Percentiles rank a stretch among this genome's conserved stretches.
Conservation (phyloP, 2,113 vertebrate species). For the Stercorarius parasiticus region DNA sequence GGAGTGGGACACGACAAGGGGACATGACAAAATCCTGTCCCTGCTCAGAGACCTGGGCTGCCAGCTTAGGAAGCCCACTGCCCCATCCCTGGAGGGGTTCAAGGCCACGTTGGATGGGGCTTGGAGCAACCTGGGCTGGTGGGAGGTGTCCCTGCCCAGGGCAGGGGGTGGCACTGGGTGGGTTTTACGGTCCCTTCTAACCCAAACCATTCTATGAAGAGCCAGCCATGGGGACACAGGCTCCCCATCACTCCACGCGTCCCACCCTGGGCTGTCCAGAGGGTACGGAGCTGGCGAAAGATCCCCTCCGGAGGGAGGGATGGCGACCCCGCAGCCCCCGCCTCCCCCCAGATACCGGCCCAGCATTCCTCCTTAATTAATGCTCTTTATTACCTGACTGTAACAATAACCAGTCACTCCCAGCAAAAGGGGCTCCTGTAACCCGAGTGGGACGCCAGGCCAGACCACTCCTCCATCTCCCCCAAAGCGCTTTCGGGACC, state of each 20-base stretch:
- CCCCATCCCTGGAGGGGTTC: background rate
- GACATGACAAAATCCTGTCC: background rate
- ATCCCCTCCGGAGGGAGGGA: rapidly evolving
- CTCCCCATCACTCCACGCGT: rapidly evolving
- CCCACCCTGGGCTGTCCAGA: background rate
- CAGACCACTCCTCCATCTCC: background rate
- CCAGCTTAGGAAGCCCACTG: background rate
- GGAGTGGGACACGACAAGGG: rapidly evolving
- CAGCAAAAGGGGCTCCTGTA: background rate
- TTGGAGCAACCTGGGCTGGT: background rate
- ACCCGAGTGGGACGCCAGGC: background rate
- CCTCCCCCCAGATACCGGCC: background rate
- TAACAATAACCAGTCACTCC: constrained; percentile 70
- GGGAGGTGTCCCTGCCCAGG: background rate
- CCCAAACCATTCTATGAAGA: background rate
- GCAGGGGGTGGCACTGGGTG: background rate
- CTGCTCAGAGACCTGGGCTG: no score
- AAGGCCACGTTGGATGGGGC: background rate
- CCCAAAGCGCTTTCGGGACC: background rate
- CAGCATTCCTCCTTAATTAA: constrained; percentile 67
- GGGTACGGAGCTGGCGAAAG: background rate
- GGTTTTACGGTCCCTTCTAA: background rate
- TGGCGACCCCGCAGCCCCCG: background rate
- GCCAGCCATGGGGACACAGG: rapidly evolving
- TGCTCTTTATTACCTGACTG: constrained; percentile 75